Percentiles rank a stretch among this genome's conserved stretches.
Conservation (phyloP, 2,797 vertebrate genomes). For the Amphiprion clarkii region DNA sequence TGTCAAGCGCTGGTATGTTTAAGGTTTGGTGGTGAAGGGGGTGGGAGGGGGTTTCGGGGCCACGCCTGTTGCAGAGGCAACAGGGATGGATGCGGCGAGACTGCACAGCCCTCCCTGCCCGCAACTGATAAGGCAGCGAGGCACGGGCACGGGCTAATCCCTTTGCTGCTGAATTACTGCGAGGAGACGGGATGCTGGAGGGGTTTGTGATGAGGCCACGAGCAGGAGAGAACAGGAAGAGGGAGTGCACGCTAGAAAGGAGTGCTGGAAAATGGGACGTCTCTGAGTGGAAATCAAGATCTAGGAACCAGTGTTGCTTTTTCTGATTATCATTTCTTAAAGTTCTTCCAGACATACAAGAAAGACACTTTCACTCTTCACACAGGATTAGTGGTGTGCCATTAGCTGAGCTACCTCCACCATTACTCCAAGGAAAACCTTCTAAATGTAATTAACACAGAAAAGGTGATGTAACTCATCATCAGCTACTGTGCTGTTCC, state of each 20-base stretch:
- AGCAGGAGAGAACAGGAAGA: constrained; percentile 31
- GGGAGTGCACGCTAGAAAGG: constrained; percentile 10
- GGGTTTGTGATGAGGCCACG: constrained; percentile 66
- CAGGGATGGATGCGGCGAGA: constrained; percentile 58
- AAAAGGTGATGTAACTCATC: constrained; percentile 48
- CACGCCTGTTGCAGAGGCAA: constrained; percentile 57
- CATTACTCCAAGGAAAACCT: constrained; percentile 50
- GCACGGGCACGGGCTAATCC: constrained; percentile 73
- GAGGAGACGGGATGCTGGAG: constrained; percentile 61
- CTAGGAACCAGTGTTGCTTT: constrained; percentile 9
- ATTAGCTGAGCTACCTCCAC: constrained; percentile 46
- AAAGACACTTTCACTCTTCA: constrained; percentile 15
- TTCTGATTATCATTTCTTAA: constrained; percentile 33
- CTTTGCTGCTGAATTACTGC: constrained; percentile 68
- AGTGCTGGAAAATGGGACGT: constrained; percentile 13
- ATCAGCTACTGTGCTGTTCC: constrained; percentile 10
- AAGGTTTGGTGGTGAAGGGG: constrained; percentile 4
- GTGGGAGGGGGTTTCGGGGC: constrained; percentile 20
- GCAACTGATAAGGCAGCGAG: constrained; percentile 75
- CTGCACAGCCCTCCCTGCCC: constrained; percentile 67
- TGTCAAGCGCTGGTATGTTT: constrained; percentile 18
- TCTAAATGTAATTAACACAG: constrained; percentile 72
- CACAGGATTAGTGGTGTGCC: constrained; percentile 50
- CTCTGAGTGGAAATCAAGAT: constrained; percentile 20
- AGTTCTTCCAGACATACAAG: constrained; percentile 14